These are phyloP conservation scores for Cataglyphis rosenhaueri DNA, from an alignment of 2,888 invertebrate genomes.

Conservation along the genomic window DNA sequence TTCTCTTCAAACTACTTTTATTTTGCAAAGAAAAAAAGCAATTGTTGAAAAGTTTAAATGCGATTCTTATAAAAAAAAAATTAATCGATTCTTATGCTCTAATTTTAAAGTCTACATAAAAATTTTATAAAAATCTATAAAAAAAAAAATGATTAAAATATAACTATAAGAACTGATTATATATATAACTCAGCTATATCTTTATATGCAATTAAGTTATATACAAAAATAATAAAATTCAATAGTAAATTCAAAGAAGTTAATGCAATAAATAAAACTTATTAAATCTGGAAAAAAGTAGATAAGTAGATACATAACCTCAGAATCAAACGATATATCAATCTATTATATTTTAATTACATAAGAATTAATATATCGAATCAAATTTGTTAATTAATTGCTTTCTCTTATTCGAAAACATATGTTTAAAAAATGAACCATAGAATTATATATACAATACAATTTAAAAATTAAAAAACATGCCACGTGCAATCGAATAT, in stretches of 20 bases:
- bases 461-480: not conserved
- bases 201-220: not conserved
- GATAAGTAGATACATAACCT: not conserved
- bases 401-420: not conserved
- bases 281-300: not conserved
- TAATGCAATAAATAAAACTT: not conserved
- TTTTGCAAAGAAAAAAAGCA: not conserved
- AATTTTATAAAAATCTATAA: not conserved
- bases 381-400: not conserved
- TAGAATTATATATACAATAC: not conserved
- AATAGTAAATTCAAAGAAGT: not conserved
- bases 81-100: not conserved
- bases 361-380: not conserved
- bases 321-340: constrained; percentile 24
- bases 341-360: not conserved
- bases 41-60: not conserved
- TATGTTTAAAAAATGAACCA: not conserved
- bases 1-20: not conserved
- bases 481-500: constrained; percentile 11
- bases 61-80: not conserved
- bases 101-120: not conserved
- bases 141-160: too few relatives aligned
- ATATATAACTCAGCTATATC: not conserved
- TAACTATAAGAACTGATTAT: too few relatives aligned
- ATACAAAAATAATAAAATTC: not conserved